phyloP scores from a whole-genome alignment of 2,888 invertebrate species.

The Chirona hameri region DNA sequence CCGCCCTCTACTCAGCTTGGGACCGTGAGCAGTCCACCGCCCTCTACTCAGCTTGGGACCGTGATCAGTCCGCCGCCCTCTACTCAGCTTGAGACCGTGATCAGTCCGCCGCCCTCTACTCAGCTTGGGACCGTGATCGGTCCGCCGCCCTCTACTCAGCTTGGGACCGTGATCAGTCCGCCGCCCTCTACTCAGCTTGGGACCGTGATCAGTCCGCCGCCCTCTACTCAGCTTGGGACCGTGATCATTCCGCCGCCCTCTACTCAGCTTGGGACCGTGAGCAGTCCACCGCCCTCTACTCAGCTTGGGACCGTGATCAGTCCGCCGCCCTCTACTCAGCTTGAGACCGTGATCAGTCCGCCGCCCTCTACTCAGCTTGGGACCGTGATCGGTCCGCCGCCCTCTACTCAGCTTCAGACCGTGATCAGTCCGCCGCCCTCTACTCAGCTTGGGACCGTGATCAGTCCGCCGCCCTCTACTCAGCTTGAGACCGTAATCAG shows the following conservation, averaged over 20 bases:
- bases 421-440: not conserved
- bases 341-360: not conserved
- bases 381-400: not conserved
- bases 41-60: too few relatives aligned
- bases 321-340: not conserved
- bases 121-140: not conserved
- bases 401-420: too few relatives aligned
- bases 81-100: too few relatives aligned
- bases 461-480: not conserved
- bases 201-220: not conserved
- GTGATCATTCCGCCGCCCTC: not conserved
- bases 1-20: not conserved
- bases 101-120: not conserved
- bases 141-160: not conserved
- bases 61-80: not conserved
- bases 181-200: not conserved
- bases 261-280: too few relatives aligned
- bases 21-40: not conserved
- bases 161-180: not conserved
- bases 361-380: not conserved
- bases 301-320: not conserved
- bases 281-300: not conserved
- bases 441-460: too few relatives aligned
- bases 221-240: too few relatives aligned
- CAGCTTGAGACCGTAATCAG: not conserved